phyloP scores from a whole-genome alignment of 2,888 invertebrate species.

The Blastobasis lacticolella region DNA sequence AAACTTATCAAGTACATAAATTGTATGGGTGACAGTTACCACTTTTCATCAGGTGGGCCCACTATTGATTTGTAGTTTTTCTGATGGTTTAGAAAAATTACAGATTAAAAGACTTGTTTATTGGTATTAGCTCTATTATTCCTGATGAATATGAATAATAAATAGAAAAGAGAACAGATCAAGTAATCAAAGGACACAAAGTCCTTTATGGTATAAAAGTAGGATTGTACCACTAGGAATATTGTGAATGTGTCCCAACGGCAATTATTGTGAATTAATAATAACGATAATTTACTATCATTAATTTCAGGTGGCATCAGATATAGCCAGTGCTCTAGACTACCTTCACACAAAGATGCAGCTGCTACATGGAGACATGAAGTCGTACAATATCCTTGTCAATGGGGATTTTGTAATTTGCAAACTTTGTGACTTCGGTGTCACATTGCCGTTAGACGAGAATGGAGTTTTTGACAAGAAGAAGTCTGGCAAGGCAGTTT shows the following conservation, averaged over 20 bases:
- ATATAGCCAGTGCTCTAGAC: constrained; percentile 81
- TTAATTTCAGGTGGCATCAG: constrained; percentile 69
- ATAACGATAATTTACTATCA: neutral
- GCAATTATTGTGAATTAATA: too few relatives aligned
- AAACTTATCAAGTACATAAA: neutral
- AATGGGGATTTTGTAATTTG: constrained; percentile 83
- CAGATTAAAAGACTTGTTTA: too few relatives aligned
- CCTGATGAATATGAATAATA: too few relatives aligned
- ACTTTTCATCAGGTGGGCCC: neutral
- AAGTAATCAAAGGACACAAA: too few relatives aligned
- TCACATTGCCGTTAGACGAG: constrained; percentile 80
- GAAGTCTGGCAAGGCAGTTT: constrained; percentile 66
- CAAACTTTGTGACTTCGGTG: constrained; percentile 90
- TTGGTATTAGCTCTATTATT: too few relatives aligned
- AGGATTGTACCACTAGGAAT: too few relatives aligned
- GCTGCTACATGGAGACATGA: constrained; percentile 87
- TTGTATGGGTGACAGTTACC: neutral
- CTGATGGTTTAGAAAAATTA: too few relatives aligned
- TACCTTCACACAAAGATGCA: constrained; percentile 83
- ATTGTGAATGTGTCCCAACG: too few relatives aligned
- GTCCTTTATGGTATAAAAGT: too few relatives aligned
- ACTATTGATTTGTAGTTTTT: neutral
- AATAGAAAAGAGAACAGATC: too few relatives aligned
- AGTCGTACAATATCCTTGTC: constrained; percentile 87
- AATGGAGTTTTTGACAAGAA: constrained; percentile 76